Base-by-base conservation (phyloP, 2,797 vertebrate species). In the Enteromius trimaculatus region DNA sequence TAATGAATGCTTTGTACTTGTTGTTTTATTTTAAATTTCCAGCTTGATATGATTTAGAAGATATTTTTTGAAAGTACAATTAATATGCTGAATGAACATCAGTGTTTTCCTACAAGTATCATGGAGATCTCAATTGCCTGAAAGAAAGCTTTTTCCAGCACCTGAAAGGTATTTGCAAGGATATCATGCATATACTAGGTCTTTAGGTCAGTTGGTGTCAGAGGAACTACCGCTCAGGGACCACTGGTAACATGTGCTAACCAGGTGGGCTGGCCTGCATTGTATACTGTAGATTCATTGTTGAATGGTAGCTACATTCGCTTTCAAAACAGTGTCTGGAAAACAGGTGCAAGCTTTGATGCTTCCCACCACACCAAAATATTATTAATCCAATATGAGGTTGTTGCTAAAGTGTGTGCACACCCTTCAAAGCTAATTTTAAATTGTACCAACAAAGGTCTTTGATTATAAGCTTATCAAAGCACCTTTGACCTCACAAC, bases 341-440 rank as follows among this genome's bases (percentile, higher is more conserved):
- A 72, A 77, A 81, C 88, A 86, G 84, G 79, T 81, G 86, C 64
- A 51, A 77, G 77, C 79, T 80, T 82, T 80, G 65, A 82, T 76
- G 64, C 26, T 6, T 75, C 26, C 42, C 44, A 42, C n/a, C 11
- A 65, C 66, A 80, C 64, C 34, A 77, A 64, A 77, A 65, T 53
- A 71, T 31, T 62, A 31, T 69, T 17, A 64, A 39, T 42, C 53
- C 17, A 49, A n/a, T 69, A 4, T 8, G 11, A 71, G 60, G 17
- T 75, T 79, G 19, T 81, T 80, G 26, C 62, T 58, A 37, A 84
- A 29, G 26, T 51, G n/a, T 70, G 13, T 19, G 14, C 13, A 19
- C 49, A 21, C 21, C 29, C 64, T 79, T 79, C 79, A 70, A 83
- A 81, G 68, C 26, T 76, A 17, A 85, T 75, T 77, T 55, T 26